Conservation (phyloP, 1,140 invertebrate genomes). For the Drosophila kepulauana region DNA sequence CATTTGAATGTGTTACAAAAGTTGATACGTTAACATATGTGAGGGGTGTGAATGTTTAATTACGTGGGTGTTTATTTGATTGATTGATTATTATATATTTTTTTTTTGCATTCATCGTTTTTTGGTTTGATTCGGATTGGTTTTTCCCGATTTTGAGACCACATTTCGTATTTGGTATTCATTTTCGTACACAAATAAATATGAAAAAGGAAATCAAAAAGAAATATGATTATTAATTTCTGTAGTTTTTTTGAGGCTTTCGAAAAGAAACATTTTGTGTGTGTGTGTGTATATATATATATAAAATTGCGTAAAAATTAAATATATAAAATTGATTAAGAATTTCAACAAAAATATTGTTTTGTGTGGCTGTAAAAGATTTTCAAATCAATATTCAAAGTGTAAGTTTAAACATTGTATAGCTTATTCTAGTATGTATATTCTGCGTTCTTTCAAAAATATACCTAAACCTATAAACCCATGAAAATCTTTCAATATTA, state of each 20-base stretch:
- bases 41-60: constrained; percentile 60
- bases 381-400: constrained; percentile 4
- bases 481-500: neutral
- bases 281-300: constrained; percentile 26
- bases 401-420: neutral
- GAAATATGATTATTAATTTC: constrained; percentile 84
- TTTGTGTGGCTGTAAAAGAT: constrained; percentile 14
- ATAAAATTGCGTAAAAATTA: constrained; percentile 32
- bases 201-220: constrained; percentile 85
- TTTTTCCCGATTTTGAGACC: constrained; percentile 80
- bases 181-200: constrained; percentile 84
- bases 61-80: constrained; percentile 69
- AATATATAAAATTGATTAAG: constrained; percentile 11
- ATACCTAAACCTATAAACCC: neutral
- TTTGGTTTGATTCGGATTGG: constrained; percentile 73
- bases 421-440: neutral
- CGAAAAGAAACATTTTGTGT: constrained; percentile 44
- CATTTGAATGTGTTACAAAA: constrained; percentile 57
- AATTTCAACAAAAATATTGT: constrained; percentile 43
- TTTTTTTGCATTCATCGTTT: constrained; percentile 78
- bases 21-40: constrained; percentile 66
- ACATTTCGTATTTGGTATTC: constrained; percentile 82
- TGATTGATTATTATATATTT: constrained; percentile 50
- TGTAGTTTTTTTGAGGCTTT: constrained; percentile 68
- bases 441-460: neutral